Evolutionary conservation across 2,797 vertebrate genomes (phyloP), one percentile per base, ranked within the genome.

Genomic region (Gouania willdenowi): DNA sequence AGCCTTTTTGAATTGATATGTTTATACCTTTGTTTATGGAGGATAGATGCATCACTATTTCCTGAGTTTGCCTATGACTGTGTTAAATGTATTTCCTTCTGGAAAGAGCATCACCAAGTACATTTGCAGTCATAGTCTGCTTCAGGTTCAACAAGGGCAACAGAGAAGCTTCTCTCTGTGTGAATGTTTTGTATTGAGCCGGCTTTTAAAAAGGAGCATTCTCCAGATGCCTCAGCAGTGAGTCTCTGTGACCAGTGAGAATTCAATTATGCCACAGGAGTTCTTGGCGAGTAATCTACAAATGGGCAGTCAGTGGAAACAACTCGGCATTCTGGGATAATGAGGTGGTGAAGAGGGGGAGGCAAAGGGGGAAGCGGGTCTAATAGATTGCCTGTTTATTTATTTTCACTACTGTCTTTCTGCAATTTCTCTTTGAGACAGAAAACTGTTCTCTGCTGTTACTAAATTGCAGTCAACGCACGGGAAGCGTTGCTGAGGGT

Each of bases 151-250:
- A 40, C 24, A 24, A 46, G 64, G 46, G 20, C 52, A 17, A 38
- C 10, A 26, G 43, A 81, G 76, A 84, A 88, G 69, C 72, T 49
- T 56, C 49, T 71, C 81, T 82, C 84, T 89, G 88, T 88, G 48
- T 41, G 56, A 58, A 54, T 19, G 22, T 28, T 73, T 53, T 27
- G 26, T 52, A 47, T 37, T 49, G 56, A 60, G 67, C 69, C 61
- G 62, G 54, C 46, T 55, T 70, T 44, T 81, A 75, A 71, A 73
- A 77, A 78, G 44, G 66, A 54, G 55, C 82, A 83, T 88, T 85
- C 76, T 77, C 70, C 53, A 63, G 62, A 89, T 87, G 76, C 83
- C 71, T 81, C 39, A 33, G 77, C 59, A 62, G 71, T 75, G 66
- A 85, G 52, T 26, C 79, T 82, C 79, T 74, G 68, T 78, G 57